Conservation (phyloP, 2,797 vertebrate genomes). For the Semaprochilodus insignis region DNA sequence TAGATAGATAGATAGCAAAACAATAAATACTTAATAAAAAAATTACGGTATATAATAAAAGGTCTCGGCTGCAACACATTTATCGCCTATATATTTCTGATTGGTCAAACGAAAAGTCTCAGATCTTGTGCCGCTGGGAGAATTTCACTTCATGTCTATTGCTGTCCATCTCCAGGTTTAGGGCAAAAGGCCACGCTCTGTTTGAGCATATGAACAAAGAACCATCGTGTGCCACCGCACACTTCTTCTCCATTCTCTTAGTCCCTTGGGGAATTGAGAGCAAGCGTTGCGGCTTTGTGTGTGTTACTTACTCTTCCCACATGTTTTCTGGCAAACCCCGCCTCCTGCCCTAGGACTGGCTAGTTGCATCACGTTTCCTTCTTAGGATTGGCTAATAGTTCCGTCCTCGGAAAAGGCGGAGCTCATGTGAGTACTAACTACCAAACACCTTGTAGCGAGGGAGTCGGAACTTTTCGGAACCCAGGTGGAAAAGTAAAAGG, state of each 20-base stretch:
- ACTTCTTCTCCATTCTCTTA: slow-evolving; percentile 10
- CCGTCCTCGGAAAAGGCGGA: no score
- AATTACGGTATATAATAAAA: neutral
- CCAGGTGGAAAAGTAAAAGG: neutral
- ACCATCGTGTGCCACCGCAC: slow-evolving; percentile 40
- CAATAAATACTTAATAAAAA: no score
- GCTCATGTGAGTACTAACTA: no score
- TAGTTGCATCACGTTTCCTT: neutral
- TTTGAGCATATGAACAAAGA: slow-evolving; percentile 38
- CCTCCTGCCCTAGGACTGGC: neutral
- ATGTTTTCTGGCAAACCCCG: neutral
- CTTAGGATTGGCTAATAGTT: no score
- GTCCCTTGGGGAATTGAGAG: slow-evolving; percentile 37
- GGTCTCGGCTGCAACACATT: no score
- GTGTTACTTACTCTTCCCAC: neutral
- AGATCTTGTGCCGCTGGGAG: neutral
- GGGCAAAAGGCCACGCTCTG: neutral
- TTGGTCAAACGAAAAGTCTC: neutral
- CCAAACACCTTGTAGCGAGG: neutral
- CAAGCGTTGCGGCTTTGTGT: slow-evolving; percentile 17
- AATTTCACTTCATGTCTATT: neutral
- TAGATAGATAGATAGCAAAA: neutral
- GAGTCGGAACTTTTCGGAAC: neutral
- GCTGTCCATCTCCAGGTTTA: neutral
- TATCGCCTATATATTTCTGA: neutral